Conservation (phyloP, 2,113 vertebrate genomes). For the Dissostichus mawsoni region DNA sequence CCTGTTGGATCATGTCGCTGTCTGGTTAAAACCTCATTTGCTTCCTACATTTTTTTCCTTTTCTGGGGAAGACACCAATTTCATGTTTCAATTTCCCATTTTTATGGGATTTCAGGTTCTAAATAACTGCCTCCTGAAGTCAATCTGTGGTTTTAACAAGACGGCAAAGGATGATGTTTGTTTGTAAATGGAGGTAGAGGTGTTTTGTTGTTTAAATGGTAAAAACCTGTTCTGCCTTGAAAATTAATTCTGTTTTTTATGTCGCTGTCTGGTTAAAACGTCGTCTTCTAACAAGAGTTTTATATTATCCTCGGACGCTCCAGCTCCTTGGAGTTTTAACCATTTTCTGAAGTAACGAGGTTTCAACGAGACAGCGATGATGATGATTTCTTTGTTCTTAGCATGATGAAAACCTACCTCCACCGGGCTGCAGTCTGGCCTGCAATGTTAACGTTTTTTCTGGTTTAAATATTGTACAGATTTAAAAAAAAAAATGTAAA, state of each 20-base stretch:
- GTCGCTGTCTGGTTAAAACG: too few relatives aligned
- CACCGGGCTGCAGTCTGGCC: conserved; percentile 57
- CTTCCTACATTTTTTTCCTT: not conserved
- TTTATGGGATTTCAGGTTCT: not conserved
- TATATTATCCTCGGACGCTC: too few relatives aligned
- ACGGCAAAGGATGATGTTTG: too few relatives aligned
- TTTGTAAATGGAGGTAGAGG: too few relatives aligned
- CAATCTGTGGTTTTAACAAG: too few relatives aligned
- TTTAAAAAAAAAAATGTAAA: conserved; percentile 54
- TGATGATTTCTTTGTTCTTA: conserved; percentile 20
- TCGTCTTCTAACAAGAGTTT: too few relatives aligned
- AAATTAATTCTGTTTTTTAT: too few relatives aligned
- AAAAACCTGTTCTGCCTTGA: too few relatives aligned
- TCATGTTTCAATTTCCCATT: not conserved
- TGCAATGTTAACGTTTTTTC: conserved; percentile 29
- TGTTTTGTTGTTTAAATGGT: too few relatives aligned
- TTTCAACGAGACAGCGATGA: conserved; percentile 28
- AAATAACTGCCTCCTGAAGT: too few relatives aligned
- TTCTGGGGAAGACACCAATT: not conserved
- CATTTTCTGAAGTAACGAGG: conserved; percentile 8
- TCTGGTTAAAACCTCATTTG: conserved; percentile 34
- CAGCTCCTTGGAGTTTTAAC: too few relatives aligned
- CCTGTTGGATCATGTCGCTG: conserved; percentile 10
- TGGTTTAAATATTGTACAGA: conserved; percentile 71
- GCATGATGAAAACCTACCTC: conserved; percentile 81